These are phyloP conservation scores for Procambarus virginalis DNA, from an alignment of 1,140 invertebrate species.

Conservation along the genomic window DNA sequence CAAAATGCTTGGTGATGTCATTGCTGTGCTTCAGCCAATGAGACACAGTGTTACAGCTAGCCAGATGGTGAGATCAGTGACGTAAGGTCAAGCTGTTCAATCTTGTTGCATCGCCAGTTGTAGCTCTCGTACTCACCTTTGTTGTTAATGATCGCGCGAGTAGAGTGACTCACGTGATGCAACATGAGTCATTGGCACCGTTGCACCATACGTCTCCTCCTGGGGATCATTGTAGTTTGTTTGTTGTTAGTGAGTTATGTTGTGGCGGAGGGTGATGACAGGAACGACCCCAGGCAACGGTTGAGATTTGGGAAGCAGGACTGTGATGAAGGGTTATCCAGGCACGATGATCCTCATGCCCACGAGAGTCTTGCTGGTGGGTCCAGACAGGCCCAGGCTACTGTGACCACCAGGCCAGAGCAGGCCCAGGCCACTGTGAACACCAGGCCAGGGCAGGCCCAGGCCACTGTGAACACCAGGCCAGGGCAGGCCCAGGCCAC, in stretches of 20 bases:
- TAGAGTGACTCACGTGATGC: conserved; percentile 49
- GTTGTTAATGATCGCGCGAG: too few species aligned
- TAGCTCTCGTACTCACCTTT: neutral
- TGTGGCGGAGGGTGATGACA: neutral
- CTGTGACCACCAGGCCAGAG: too few species aligned
- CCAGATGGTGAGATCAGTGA: conserved; percentile 20
- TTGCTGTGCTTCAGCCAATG: neutral
- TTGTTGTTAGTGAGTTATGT: conserved; percentile 8
- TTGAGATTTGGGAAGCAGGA: neutral
- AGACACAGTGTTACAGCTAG: neutral
- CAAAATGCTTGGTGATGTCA: neutral
- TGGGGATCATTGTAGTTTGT: neutral
- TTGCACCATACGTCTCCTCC: conserved; percentile 6
- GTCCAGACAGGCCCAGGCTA: neutral
- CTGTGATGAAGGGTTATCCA: too few species aligned
- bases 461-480: neutral
- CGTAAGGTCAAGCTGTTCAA: neutral
- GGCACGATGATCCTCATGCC: neutral
- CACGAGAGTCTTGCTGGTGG: neutral
- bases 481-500: too few species aligned
- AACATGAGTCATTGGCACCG: conserved; percentile 42
- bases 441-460: neutral
- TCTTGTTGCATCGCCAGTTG: neutral
- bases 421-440: neutral
- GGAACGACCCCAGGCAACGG: neutral